Conservation (phyloP, 2,888 invertebrate species). For the Tuberolachnus salignus region DNA sequence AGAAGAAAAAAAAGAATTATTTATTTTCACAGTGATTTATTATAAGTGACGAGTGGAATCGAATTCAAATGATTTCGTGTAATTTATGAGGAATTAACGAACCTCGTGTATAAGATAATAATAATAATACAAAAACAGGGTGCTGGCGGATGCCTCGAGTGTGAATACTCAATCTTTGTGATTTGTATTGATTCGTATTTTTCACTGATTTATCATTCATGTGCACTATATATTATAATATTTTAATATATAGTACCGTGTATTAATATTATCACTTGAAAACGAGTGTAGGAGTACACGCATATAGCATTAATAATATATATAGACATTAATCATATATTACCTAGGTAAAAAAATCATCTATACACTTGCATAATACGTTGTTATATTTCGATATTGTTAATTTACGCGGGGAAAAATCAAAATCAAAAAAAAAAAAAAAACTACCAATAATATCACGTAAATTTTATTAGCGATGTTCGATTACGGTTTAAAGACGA, state of each 20-base stretch:
- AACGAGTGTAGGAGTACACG: constrained; percentile 4
- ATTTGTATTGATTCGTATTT: constrained; percentile 1
- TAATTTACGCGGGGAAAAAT: too few species aligned
- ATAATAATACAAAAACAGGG: constrained; percentile 4
- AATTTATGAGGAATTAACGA: background rate
- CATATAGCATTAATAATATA: background rate
- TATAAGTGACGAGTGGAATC: constrained; percentile 23
- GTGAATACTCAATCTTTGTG: constrained; percentile 23
- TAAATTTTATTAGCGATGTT: too few species aligned
- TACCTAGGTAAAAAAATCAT: background rate
- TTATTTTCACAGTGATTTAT: constrained; percentile 16
- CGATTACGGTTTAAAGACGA: too few species aligned
- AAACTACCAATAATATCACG: too few species aligned
- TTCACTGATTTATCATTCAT: constrained; percentile 32
- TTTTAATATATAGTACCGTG: too few species aligned
- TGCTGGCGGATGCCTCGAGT: constrained; percentile 6
- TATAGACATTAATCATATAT: too few species aligned
- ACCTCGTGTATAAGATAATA: background rate
- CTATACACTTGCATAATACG: too few species aligned
- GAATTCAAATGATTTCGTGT: background rate
- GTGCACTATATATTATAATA: background rate
- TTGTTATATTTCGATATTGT: too few species aligned
- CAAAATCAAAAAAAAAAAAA: too few species aligned
- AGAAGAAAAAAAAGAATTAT: background rate
- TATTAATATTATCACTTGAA: constrained; percentile 37